phyloP scores from a whole-genome alignment of 2,888 invertebrate genomes.

The Scaptomyza reducta region DNA sequence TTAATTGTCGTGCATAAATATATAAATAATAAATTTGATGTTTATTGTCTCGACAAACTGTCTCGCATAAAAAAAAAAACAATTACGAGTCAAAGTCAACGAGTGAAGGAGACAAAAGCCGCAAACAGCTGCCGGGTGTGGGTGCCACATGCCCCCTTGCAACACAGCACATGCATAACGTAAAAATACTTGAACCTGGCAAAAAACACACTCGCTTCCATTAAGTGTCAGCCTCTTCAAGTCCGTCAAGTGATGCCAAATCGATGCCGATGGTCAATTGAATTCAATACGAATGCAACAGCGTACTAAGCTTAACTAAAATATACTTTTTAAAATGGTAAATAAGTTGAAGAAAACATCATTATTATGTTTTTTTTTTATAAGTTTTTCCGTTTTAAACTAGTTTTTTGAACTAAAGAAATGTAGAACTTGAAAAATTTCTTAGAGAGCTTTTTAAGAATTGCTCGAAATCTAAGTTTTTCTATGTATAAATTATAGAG shows the following conservation, averaged over 20 bases:
- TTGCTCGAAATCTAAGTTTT: too few species aligned
- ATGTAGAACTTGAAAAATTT: too few species aligned
- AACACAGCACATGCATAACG: slow-evolving; percentile 21
- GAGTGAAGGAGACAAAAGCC: slow-evolving; percentile 1
- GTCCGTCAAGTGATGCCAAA: slow-evolving; percentile 42
- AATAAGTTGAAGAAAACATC: too few species aligned
- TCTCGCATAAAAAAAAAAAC: not conserved
- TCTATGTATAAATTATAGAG: too few species aligned
- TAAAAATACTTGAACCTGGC: slow-evolving; percentile 74
- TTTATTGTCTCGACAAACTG: slow-evolving; percentile 53
- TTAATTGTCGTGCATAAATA: slow-evolving; percentile 61
- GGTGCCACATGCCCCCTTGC: slow-evolving; percentile 51
- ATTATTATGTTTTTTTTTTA: too few species aligned
- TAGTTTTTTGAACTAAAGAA: too few species aligned
- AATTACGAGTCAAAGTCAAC: slow-evolving; percentile 61
- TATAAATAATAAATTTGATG: slow-evolving; percentile 43
- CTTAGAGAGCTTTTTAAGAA: too few species aligned
- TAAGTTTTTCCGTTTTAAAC: too few species aligned
- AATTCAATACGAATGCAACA: slow-evolving; percentile 26
- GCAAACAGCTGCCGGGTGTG: slow-evolving; percentile 53
- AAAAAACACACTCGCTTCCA: slow-evolving; percentile 37
- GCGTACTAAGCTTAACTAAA: not conserved
- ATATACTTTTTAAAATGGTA: slow-evolving; percentile 20
- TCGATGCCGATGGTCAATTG: slow-evolving; percentile 56
- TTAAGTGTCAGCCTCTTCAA: slow-evolving; percentile 61